These are phyloP conservation scores for Sarcophaga carnaria DNA, from an alignment of 2,888 invertebrate species.

Conservation along the genomic window DNA sequence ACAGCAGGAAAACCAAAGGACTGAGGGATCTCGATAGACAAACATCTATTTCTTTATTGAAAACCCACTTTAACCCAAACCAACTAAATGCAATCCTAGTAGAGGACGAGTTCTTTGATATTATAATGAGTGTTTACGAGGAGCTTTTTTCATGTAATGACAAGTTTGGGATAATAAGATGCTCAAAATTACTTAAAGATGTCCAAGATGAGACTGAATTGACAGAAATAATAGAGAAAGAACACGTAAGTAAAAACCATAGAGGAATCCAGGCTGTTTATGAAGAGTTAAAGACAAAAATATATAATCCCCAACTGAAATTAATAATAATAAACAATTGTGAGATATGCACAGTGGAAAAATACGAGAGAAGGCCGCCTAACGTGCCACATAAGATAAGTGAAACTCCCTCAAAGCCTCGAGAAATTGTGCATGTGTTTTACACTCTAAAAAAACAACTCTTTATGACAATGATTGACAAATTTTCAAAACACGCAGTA, in stretches of 20 bases:
- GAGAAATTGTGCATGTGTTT: conserved; percentile 66
- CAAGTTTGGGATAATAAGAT: conserved; percentile 38
- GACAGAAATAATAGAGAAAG: conserved; percentile 29
- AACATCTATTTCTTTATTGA: conserved; percentile 16
- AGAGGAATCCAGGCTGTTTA: conserved; percentile 37
- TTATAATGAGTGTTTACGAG: not conserved
- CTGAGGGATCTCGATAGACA: not conserved
- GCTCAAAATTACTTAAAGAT: conserved; percentile 9
- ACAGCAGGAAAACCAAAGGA: not conserved
- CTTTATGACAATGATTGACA: conserved; percentile 57
- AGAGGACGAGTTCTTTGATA: conserved; percentile 1
- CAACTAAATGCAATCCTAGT: conserved; percentile 28
- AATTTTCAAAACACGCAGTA: conserved; percentile 46
- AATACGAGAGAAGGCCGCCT: conserved; percentile 66
- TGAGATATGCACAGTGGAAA: conserved; percentile 56
- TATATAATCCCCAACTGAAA: conserved; percentile 65
- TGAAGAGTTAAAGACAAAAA: conserved; percentile 36
- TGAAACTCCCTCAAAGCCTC: conserved; percentile 70
- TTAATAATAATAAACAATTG: conserved; percentile 69
- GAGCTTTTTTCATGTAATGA: conserved; percentile 15
- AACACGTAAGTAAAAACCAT: conserved; percentile 46
- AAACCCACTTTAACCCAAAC: conserved; percentile 29
- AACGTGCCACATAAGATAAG: conserved; percentile 70
- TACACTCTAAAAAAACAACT: conserved; percentile 41
- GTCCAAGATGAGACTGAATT: conserved; percentile 32